Evolutionary conservation across 2,113 vertebrate species (phyloP).

Genomic region (Amphilophus citrinellus): DNA sequence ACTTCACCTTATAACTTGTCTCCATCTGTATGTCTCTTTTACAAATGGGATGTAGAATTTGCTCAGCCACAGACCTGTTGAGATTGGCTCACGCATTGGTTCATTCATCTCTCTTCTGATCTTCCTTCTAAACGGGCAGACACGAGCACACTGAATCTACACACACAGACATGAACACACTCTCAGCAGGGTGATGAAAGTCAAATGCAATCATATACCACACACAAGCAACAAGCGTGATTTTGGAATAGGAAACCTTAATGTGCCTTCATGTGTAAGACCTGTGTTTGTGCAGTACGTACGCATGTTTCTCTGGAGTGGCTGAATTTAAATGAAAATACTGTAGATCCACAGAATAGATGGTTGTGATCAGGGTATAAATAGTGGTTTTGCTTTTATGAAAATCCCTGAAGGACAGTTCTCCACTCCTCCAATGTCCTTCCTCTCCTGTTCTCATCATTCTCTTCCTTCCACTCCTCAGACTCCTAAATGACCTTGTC

Average conservation of each 20-base stretch:
- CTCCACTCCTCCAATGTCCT: slow-evolving; percentile 23
- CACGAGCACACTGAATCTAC: slow-evolving; percentile 11
- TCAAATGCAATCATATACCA: slow-evolving; percentile 74
- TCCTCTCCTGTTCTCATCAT: slow-evolving; percentile 30
- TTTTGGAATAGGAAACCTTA: slow-evolving; percentile 44
- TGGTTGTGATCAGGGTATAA: slow-evolving; percentile 36
- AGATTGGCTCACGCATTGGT: slow-evolving; percentile 30
- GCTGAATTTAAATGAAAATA: slow-evolving; percentile 47
- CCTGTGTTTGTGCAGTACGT: neutral
- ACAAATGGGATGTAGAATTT: slow-evolving; percentile 22
- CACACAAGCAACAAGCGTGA: slow-evolving; percentile 35
- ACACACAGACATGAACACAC: slow-evolving; percentile 21
- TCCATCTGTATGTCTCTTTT: slow-evolving; percentile 14
- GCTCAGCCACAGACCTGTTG: slow-evolving; percentile 24
- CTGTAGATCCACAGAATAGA: slow-evolving; percentile 5
- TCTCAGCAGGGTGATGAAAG: slow-evolving; percentile 75
- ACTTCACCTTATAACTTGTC: slow-evolving; percentile 6
- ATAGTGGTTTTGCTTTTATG: slow-evolving; percentile 19
- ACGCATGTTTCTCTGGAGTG: neutral
- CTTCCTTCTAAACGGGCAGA: slow-evolving; percentile 49
- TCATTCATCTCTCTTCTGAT: slow-evolving; percentile 60
- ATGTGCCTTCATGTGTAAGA: slow-evolving; percentile 23
- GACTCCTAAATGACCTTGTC: slow-evolving; percentile 73
- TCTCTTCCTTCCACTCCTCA: slow-evolving; percentile 33
- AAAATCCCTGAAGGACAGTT: slow-evolving; percentile 43